phyloP scores from a whole-genome alignment of 2,797 vertebrate genomes.

The Hypotaenidia philippensis region DNA sequence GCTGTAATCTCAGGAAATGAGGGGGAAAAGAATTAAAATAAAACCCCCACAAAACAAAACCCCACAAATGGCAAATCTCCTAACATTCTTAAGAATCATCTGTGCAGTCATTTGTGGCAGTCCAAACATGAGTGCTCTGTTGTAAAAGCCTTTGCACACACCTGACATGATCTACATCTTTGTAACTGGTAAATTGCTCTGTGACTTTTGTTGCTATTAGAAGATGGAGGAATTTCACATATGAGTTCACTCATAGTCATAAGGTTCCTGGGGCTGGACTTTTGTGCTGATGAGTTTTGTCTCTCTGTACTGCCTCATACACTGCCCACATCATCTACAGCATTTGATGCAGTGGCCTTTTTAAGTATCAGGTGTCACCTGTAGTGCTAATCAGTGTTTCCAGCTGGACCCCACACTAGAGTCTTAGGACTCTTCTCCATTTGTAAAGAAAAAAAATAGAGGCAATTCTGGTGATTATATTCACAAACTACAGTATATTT shows the following conservation, averaged over 20 bases:
- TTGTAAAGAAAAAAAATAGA: background rate
- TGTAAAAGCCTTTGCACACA: background rate
- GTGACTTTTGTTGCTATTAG: background rate
- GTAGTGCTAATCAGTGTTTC: background rate
- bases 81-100: background rate
- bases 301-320: background rate
- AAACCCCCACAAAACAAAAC: rapidly evolving
- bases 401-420: background rate
- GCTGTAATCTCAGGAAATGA: background rate
- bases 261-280: background rate
- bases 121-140: background rate
- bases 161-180: background rate
- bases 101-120: background rate
- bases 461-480: background rate
- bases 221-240: background rate
- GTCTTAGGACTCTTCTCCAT: background rate
- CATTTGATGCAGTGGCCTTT: background rate
- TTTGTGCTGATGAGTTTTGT: background rate
- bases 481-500: rapidly evolving
- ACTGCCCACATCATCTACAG: background rate
- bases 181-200: background rate
- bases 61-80: background rate
- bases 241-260: background rate
- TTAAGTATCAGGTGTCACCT: background rate
- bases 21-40: rapidly evolving